Evolutionary conservation across 2,797 vertebrate genomes (phyloP), one percentile per base, ranked within the genome.

Genomic region (Todus mexicanus): DNA sequence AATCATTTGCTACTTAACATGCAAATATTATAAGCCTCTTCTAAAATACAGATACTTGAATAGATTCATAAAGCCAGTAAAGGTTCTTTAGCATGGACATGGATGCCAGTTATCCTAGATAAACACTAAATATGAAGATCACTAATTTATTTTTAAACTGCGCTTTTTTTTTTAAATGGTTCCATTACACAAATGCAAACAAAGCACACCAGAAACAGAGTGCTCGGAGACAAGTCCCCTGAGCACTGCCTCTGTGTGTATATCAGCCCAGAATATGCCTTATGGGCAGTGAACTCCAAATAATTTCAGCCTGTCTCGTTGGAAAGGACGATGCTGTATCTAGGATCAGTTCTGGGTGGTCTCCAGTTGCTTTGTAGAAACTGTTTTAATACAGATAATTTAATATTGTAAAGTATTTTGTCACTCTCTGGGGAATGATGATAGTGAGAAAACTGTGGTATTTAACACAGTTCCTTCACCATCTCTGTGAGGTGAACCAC

Each of bases 81-180:
- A 85, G 23, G 33, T 21, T 61, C 90, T 90, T 74, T 75, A 83
- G 43, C 60, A 73, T 23, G 48, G 68, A n/a, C 15, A 47, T 18
- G 10, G 76, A 45, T 93, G 79, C 38, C 79, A 81, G 70, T 89
- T 92, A 73, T 84, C 37, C 84, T 76, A 81, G 76, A 92, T 60
- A 94, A 95, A 95, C 64, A 89, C 69, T 35, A 87, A 76, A 75
- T 63, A 65, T 56, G 70, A 93, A 86, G 73, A 83, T 80, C n/a
- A 6, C 35, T 87, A 43, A 85, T 74, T 94, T 93, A 96, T 94
- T 95, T 96, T 96, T 95, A 95, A 95, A 93, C 87, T 31, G 23
- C 23, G 90, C 72, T 89, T 95, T 96, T 93, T 94, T 95, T 96
- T 95, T 84, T 66, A 73, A 94, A 94, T 88, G 66, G 53, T 87